A percentile compares a stretch with the other conserved stretches of the same genome.
Evolutionary conservation across 2,888 invertebrate genomes (phyloP).

Genomic region (Drosophila fungiperda): DNA sequence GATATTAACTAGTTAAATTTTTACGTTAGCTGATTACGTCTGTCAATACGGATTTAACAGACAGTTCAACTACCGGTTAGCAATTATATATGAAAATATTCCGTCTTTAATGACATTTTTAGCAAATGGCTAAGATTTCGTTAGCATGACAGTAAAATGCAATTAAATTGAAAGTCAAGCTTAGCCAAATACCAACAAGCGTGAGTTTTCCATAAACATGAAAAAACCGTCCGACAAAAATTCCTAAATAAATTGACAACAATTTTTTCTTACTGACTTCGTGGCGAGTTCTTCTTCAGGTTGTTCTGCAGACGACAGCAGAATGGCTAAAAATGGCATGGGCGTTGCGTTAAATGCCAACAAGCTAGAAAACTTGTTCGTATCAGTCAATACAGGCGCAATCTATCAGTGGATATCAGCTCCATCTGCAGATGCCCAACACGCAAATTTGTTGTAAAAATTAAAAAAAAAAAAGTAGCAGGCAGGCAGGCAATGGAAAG

Average conservation of each 20-base stretch:
- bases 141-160: neutral
- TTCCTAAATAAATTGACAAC: constrained; percentile 4
- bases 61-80: neutral
- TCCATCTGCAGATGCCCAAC: constrained; percentile 27
- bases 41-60: neutral
- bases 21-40: neutral
- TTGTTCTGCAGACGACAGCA: constrained; percentile 1
- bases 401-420: constrained; percentile 38
- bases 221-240: neutral
- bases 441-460: constrained; percentile 55
- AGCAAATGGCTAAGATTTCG: neutral
- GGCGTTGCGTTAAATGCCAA: constrained; percentile 46
- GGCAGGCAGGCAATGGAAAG: constrained; percentile 40
- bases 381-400: constrained; percentile 42
- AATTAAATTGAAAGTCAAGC: neutral
- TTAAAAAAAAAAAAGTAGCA: neutral
- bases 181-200: neutral
- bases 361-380: constrained; percentile 42
- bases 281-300: neutral
- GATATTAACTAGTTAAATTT: neutral
- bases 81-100: neutral
- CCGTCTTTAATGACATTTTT: neutral
- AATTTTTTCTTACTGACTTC: constrained; percentile 1
- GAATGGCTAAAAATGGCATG: constrained; percentile 10
- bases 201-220: neutral